Evolutionary conservation across 1,140 invertebrate species (phyloP).

Genomic region (Zaprionus ghesquierei): DNA sequence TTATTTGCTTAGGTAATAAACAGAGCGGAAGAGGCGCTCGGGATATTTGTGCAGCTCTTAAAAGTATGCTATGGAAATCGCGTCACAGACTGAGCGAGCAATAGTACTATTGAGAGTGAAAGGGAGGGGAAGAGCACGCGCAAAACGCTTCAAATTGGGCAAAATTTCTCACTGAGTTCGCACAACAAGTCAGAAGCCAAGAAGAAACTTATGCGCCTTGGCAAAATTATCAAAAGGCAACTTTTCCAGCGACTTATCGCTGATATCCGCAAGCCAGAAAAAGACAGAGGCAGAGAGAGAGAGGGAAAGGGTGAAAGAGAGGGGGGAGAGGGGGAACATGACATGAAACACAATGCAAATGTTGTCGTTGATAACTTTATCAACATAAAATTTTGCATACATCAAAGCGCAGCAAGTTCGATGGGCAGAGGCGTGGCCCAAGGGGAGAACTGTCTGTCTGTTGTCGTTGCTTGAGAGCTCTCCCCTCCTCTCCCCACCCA

Average conservation of each 20-base stretch:
- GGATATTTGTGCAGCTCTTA: not conserved
- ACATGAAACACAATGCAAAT: conserved; percentile 35
- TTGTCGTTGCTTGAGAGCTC: not conserved
- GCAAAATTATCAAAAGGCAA: conserved; percentile 5
- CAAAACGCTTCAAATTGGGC: not conserved
- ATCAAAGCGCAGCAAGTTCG: conserved; percentile 39
- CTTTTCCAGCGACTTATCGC: conserved; percentile 24
- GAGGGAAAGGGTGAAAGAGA: not conserved
- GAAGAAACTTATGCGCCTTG: not conserved
- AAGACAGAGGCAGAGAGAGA: too few relatives aligned
- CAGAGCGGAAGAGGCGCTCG: not conserved
- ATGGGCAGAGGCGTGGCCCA: not conserved
- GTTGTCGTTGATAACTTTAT: conserved; percentile 67
- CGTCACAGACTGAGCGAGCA: not conserved
- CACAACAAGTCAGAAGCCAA: not conserved
- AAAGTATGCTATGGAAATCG: not conserved
- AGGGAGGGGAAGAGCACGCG: not conserved
- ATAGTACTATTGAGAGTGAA: too few relatives aligned
- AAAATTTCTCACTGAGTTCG: not conserved
- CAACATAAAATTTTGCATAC: conserved; percentile 69
- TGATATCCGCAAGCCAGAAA: conserved; percentile 12
- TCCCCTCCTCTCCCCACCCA: not conserved
- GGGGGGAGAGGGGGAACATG: not conserved
- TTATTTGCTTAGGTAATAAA: not conserved
- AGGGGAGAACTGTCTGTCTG: not conserved